These are phyloP conservation scores for Bilobella aurantiaca DNA, from an alignment of 1,140 invertebrate genomes.

Conservation along the genomic window DNA sequence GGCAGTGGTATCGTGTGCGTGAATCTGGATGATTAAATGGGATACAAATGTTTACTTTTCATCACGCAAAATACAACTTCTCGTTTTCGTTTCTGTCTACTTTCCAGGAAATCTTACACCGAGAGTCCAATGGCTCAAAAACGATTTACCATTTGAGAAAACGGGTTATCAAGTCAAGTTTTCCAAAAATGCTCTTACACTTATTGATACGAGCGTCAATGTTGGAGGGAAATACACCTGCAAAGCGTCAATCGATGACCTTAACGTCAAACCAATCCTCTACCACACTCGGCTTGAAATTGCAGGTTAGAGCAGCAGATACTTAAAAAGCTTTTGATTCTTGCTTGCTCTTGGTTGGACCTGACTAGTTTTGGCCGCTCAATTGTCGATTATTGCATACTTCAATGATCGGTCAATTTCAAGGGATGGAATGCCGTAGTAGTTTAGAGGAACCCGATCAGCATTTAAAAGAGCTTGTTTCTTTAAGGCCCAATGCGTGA, in stretches of 20 bases:
- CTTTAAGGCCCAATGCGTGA: no score
- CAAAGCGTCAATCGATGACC: constrained; percentile 58
- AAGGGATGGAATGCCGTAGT: no score
- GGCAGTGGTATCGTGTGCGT: no score
- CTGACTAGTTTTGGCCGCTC: no score
- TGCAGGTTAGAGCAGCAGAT: constrained; percentile 30
- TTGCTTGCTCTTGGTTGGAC: neutral
- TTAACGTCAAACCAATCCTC: constrained; percentile 38
- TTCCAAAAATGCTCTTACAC: constrained; percentile 38
- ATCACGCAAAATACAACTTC: constrained; percentile 1
- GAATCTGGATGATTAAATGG: no score
- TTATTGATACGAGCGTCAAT: constrained; percentile 43
- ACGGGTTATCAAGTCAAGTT: constrained; percentile 65
- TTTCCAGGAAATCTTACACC: constrained; percentile 57
- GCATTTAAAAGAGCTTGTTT: no score
- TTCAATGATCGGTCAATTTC: no score
- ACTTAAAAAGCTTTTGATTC: neutral
- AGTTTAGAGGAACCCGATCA: no score
- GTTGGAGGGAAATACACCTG: constrained; percentile 55
- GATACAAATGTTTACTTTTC: no score
- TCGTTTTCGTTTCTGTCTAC: neutral
- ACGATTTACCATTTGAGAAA: constrained; percentile 63
- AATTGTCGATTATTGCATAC: neutral
- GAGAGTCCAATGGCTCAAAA: constrained; percentile 67
- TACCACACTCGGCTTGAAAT: constrained; percentile 50